Conservation (phyloP, 2,113 vertebrate species). For the Tupaia chinensis region DNA sequence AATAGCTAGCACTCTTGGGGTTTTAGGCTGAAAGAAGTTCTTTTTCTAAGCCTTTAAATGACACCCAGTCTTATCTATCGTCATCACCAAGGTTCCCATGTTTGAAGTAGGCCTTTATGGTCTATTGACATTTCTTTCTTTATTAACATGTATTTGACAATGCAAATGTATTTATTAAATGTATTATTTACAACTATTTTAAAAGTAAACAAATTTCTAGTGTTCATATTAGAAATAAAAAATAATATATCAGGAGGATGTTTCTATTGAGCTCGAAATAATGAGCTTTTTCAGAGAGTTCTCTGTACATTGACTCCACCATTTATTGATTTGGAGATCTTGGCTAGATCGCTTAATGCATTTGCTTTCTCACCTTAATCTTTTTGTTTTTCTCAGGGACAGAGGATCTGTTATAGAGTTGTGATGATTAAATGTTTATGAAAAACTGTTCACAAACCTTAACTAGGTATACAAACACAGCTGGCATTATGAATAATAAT, state of each 20-base stretch:
- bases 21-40: neutral
- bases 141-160: neutral
- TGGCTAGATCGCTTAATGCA: neutral
- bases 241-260: neutral
- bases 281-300: neutral
- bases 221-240: neutral
- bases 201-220: neutral
- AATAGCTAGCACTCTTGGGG: neutral
- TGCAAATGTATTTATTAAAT: neutral
- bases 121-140: neutral
- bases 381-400: constrained; percentile 1
- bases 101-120: neutral
- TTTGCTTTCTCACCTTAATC: neutral
- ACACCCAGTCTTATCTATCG: neutral
- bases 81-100: neutral
- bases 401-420: neutral
- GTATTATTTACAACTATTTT: neutral
- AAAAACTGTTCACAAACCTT: constrained; percentile 39
- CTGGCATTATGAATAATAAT: constrained; percentile 32
- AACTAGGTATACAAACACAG: neutral
- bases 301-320: neutral
- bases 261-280: neutral
- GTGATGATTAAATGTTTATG: constrained; percentile 32
- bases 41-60: neutral
- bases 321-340: neutral